Base-by-base conservation (phyloP, 2,113 vertebrate species). In the Maccullochella peelii region DNA sequence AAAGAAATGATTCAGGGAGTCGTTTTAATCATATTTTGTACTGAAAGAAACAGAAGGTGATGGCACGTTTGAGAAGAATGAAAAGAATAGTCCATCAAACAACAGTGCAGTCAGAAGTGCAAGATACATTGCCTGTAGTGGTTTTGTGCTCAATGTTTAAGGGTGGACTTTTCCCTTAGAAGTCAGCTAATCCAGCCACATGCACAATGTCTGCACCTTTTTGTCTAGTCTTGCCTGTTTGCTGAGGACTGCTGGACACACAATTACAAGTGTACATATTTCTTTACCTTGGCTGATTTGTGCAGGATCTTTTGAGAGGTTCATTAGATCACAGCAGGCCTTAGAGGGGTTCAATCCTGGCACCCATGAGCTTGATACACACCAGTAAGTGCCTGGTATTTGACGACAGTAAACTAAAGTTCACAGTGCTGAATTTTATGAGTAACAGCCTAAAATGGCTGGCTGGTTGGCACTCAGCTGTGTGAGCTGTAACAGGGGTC, bases 341-440 rank as follows among this genome's bases (percentile, higher is more conserved):
- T 54, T 16, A 20, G 11, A 74, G 14, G 16, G 36, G 44, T 55
- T 49, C 30, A 63, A 72, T 66, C 57, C 27, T 23, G 16, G 54
- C n/a, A 27, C 9, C 27, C 23, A 27, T 15, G 61, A 68, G 20
- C 54, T 44, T 14, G 8, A 73, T 62, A 66, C 70, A 67, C 59
- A 50, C 25, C 55, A 80, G 25, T 63, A 70, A 74, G 15, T 65
- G 5, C 11, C 69, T 73, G 76, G 55, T 73, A 81, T 85, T 80
- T 80, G 33, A 81, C 25, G 25, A 36, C 42, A 42, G 57, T 49
- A 42, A 63, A 75, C 42, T 68, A 52, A 47, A 44, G 49, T 77
- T 83, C 70, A 71, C 40, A 27, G 61, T 63, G 63, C 16, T 79
- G 59, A 70, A 50, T 80, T 89, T 82, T 70, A 89, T 55, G 33